Evolutionary conservation across 1,140 invertebrate species (phyloP), one percentile per base, ranked within the genome.

Genomic region (Teleogryllus occipitalis): DNA sequence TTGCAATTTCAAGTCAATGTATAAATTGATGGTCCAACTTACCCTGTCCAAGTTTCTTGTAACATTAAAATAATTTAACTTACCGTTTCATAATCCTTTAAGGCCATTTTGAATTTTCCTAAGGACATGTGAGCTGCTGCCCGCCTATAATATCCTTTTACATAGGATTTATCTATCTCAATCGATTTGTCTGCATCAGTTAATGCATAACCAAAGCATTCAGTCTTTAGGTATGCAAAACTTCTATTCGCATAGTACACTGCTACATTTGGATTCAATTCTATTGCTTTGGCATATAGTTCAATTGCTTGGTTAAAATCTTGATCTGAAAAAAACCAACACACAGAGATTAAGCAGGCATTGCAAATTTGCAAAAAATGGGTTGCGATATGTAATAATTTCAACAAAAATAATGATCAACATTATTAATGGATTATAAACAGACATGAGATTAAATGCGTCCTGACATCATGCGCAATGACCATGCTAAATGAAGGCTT

Each of bases 61-160:
- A 3, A 18, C 72, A 39, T 1, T 5, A 39, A 39, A 39, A 39
- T 39, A 39, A 39, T 5, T 15, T 27, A 14, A 85, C 88, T 88
- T 87, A 98, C 97, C 86, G 94, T 93, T 91, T 99, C 96, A 88
- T 97, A 99, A 89, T 99, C 98, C 86, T 93, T 96, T 76, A 99
- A 89, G 1, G 98, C 98, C 85, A 95, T 87, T 88, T 98, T 99
- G 85, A 97, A 99, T 88, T 98, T 99, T 81, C 97, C 97, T 82
- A 99, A 87, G 47, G 97, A 96, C 97, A 99, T 99, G 83, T 98
- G 92, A 65, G 98, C 95, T 0, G 95, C 96, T 0, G 98, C 98
- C 85, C 98, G 89, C 84, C 98, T 93, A 86, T 99, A 99, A 83
- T 94, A 95, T 15, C 95, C 97, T 87, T 99, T 99, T 8, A 98